These are phyloP conservation scores for Pristionchus japonicus DNA, from an alignment of 2,888 invertebrate species.

Conservation along the genomic window DNA sequence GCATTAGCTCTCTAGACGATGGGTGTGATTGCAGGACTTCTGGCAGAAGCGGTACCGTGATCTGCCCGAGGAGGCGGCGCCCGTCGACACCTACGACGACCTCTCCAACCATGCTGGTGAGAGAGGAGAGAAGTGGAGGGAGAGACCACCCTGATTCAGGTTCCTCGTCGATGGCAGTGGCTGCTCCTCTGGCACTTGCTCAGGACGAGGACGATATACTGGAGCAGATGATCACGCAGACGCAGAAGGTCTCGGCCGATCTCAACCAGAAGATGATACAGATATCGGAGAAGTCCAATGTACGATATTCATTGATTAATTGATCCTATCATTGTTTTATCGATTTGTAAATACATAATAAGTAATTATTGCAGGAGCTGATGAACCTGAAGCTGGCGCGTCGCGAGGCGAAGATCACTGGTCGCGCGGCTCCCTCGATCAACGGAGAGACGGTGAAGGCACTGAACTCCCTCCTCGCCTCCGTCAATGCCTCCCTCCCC, in stretches of 20 bases:
- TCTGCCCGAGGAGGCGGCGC: not conserved
- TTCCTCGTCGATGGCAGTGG: not conserved
- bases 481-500: not conserved
- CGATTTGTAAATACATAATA: too few species aligned
- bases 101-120: slow-evolving; percentile 34
- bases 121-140: not conserved
- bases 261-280: slow-evolving; percentile 54
- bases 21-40: not conserved
- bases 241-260: slow-evolving; percentile 59
- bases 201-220: slow-evolving; percentile 62
- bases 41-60: slow-evolving; percentile 29
- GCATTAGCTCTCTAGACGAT: not conserved
- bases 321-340: too few species aligned
- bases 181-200: slow-evolving; percentile 45
- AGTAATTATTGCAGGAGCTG: slow-evolving; percentile 52
- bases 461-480: not conserved
- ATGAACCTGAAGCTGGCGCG: slow-evolving; percentile 57
- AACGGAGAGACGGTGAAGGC: not conserved
- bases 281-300: slow-evolving; percentile 54
- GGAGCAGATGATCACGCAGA: slow-evolving; percentile 55
- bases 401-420: slow-evolving; percentile 62
- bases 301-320: too few species aligned
- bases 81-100: slow-evolving; percentile 3
- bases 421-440: slow-evolving; percentile 50
- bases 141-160: slow-evolving; percentile 2